Evolutionary conservation across 2,113 vertebrate genomes (phyloP), one percentile per base, ranked within the genome.

Genomic region (Procapra przewalskii): DNA sequence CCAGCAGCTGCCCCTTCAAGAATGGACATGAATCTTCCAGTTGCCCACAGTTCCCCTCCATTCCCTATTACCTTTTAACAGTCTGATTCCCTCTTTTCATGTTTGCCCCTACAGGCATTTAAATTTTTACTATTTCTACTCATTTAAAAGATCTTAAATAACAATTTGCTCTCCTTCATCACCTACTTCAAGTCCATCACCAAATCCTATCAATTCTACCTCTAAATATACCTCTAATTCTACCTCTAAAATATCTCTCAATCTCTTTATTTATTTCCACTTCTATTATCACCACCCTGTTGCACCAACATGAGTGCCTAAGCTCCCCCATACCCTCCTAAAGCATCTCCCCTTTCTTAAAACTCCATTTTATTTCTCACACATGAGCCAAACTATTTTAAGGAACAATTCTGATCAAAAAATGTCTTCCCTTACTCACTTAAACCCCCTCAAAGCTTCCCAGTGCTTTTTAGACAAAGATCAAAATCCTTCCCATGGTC

Each of bases 121-220:
- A 93, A 50, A 67, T 81, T 55, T 55, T 83, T 87, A 64, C 43
- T 31, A 80, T 29, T 97, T 84, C 50, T 79, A 83, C 8, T 40
- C 71, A 85, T 64, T 92, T 50, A 59, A 90, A 97, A 98, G 50
- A 45, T 52, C 25, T 93, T 90, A 77, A 87, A 52, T 48, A 95
- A 60, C 45, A 96, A 92, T 92, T 93, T 40, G 55, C 87, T 93
- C 62, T 96, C 36, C 23, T 90, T 91, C 5, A 50, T 40, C 36
- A 90, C 9, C 40, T 17, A 77, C 50, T 79, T 97, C 40, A 77
- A 96, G 52, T 85, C 59, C 52, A 59, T 60, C 90, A 64, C 54
- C 45, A 94, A 97, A 90, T 64, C 79, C 62, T 87, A 92, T 36
- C 59, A 79, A 27, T 62, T 83, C 54, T 57, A 77, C 62, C 60